Base-by-base conservation (phyloP, 1,140 invertebrate species). In the Arctopsyche grandis region DNA sequence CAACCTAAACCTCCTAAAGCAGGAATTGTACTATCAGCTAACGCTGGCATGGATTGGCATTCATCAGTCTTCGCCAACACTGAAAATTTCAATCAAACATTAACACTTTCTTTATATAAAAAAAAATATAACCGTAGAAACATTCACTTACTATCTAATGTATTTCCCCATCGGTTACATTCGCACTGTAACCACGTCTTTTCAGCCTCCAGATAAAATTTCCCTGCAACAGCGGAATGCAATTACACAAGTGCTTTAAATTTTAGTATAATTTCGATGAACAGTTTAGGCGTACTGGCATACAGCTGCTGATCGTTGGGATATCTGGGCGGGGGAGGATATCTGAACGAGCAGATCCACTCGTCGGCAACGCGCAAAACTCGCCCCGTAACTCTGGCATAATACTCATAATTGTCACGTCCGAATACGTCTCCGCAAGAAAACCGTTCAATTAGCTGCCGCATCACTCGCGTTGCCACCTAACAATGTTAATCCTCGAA, bases 391-490 rank as follows among this genome's bases (percentile, higher is more conserved):
- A 98, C 97, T 22, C 95, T 91, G 3, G 97, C 97, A 88, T 99
- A 99, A 87, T 97, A 99, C 87, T 99, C 96, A 85, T 99, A 99
- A 87, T 99, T 99, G 56, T 98, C 94, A 63, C 95, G 92, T 1
- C 97, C 97, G 88, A 99, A 99, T 70, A 99, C 91, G 87, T 98
- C 96, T 63, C 94, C 95, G 29, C 95, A 93, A 60, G 97, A 97
- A 91, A 99, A 99, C 87, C 98, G 96, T 87, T 99, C 97, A 84
- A 99, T 99, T 84, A 97, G 92, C 88, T 94, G 96, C 86, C 98
- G 96, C 93, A 98, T 98, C 58, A 98, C 95, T 83, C 94, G 92
- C 14, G 96, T 97, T 74, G 97, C 95, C 84, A 96, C 93, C 96
- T 97, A 85, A 19, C 71, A 73, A 63, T 70, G 26, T 73, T 69